Evolutionary conservation across 2,888 invertebrate species (phyloP), one percentile per base, ranked within the genome.

Genomic region (Ormyrus pomaceus): DNA sequence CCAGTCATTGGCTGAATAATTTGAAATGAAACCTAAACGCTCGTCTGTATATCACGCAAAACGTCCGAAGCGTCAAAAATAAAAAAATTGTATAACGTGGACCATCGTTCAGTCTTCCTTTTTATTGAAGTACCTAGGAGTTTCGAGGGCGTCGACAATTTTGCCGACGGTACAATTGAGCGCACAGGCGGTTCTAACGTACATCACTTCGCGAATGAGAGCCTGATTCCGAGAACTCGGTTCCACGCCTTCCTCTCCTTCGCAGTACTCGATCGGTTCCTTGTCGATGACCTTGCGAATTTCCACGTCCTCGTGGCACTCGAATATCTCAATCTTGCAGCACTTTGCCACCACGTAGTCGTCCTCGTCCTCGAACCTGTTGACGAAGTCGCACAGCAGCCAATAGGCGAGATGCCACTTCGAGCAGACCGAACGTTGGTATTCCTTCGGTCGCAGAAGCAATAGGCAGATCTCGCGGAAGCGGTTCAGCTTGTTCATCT

Each of bases 311-410:
- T 68, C 61, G 3, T 45, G 48, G 0, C 56, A 59, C 74, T 51
- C 13, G 73, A 6, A 64, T 46, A n/a, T 59, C 13, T 10, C 11
- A 4, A 34, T 9, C 5, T 6, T 7, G n/a, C 59, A 80, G 62
- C 66, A 78, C 7, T 78, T 76, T 0, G 4, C 13, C 6, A 59
- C 81, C 0, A 84, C 74, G 2, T 64, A 70, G 13, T 86, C 79
- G 7, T 84, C 84, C 58, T 87, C 87, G 0, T 5, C n/a, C 10
- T 88, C 87, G 50, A 89, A 87, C 45, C 59, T 69, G 73, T 88
- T 85, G 0, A 79, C 72, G n/a, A 87, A 86, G 0, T 80, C 61
- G 11, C 86, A 85, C 0, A 88, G 48, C 5, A 85, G 50, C 77
- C 83, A 85, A n/a, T 86, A 86, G 0, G 84, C 85, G 19, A 74